Evolutionary conservation across 2,888 invertebrate species (phyloP).

Genomic region (Nowickia ferox): DNA sequence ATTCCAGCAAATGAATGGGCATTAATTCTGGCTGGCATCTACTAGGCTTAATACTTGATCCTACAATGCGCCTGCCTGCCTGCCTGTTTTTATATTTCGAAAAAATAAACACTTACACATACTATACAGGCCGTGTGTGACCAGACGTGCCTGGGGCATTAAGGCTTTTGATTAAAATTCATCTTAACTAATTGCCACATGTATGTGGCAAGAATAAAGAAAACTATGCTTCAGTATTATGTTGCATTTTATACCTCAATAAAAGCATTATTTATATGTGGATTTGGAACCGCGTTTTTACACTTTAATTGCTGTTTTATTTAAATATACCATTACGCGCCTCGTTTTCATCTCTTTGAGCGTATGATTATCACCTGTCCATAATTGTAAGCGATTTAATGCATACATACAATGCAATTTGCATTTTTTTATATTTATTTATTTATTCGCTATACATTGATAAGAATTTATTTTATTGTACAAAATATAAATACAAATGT

Average conservation of each 20-base stretch:
- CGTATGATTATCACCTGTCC: constrained; percentile 46
- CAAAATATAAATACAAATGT: constrained; percentile 45
- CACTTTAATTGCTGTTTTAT: constrained; percentile 40
- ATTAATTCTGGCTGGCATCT: constrained; percentile 27
- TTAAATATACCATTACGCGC: constrained; percentile 25
- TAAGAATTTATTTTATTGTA: constrained; percentile 23
- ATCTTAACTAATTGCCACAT: constrained; percentile 55
- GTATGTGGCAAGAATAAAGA: constrained; percentile 58
- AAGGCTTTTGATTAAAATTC: constrained; percentile 55
- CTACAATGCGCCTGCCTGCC: constrained; percentile 22
- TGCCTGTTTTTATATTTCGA: neutral
- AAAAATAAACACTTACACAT: constrained; percentile 6
- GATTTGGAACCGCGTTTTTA: constrained; percentile 42
- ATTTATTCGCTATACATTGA: constrained; percentile 17
- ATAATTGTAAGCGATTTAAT: constrained; percentile 42
- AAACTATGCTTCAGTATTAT: constrained; percentile 13
- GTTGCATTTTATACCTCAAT: constrained; percentile 3
- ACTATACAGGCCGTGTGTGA: constrained; percentile 22
- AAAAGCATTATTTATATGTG: constrained; percentile 41
- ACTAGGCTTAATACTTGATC: constrained; percentile 37
- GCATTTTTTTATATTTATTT: neutral
- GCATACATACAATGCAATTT: neutral
- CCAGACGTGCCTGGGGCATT: constrained; percentile 48
- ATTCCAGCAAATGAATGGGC: constrained; percentile 19
- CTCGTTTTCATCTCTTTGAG: constrained; percentile 7